These are phyloP conservation scores for Gymnodraco acuticeps DNA, from an alignment of 2,797 vertebrate species.

Conservation along the genomic window DNA sequence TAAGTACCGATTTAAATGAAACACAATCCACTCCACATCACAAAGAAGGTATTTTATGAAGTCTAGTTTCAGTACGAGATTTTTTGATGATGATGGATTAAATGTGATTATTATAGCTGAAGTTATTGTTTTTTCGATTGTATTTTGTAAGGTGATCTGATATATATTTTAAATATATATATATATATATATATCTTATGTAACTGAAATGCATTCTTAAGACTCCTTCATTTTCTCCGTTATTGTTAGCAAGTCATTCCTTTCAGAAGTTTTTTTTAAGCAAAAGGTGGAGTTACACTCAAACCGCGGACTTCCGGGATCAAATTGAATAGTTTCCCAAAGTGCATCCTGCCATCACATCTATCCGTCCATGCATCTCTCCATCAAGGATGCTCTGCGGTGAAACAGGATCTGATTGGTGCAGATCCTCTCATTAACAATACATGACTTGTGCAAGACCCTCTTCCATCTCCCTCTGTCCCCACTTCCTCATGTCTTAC, in stretches of 20 bases:
- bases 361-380: slow-evolving; percentile 57
- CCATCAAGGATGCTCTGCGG: slow-evolving; percentile 57
- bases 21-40: not conserved
- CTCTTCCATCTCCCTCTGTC: slow-evolving; percentile 3
- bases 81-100: slow-evolving; percentile 31
- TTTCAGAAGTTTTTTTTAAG: slow-evolving; percentile 39
- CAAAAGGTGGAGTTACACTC: slow-evolving; percentile 68
- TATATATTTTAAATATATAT: slow-evolving; percentile 19
- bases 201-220: slow-evolving; percentile 48
- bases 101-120: slow-evolving; percentile 33
- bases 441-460: slow-evolving; percentile 66
- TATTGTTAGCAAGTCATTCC: slow-evolving; percentile 43
- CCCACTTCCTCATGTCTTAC: slow-evolving; percentile 44
- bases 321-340: slow-evolving; percentile 62
- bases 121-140: slow-evolving; percentile 26
- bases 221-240: slow-evolving; percentile 38
- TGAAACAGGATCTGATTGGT: slow-evolving; percentile 77
- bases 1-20: slow-evolving; percentile 9
- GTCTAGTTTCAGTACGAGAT: slow-evolving; percentile 20
- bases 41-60: not conserved
- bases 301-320: slow-evolving; percentile 72
- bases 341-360: slow-evolving; percentile 46
- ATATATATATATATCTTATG: slow-evolving; percentile 20
- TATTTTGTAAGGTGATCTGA: slow-evolving; percentile 40
- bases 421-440: slow-evolving; percentile 80